These are phyloP conservation scores for Hydrozoanthus gracilis DNA, from an alignment of 92 coral and sea anemone genomes.

Conservation along the genomic window DNA sequence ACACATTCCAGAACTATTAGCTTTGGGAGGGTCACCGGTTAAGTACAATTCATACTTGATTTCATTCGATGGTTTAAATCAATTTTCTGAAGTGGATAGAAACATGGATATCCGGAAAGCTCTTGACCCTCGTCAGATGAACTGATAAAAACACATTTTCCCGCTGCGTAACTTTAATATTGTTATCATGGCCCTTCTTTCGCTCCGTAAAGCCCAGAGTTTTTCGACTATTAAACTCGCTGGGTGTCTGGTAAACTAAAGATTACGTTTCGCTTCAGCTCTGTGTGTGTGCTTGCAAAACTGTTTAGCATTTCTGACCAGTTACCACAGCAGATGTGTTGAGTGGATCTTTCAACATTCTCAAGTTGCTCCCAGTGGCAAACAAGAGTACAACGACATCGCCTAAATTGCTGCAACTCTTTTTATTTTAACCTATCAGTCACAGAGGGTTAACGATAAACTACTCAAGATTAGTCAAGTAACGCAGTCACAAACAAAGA, in stretches of 20 bases:
- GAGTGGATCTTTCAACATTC: constrained; percentile 31
- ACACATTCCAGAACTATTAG: constrained; percentile 39
- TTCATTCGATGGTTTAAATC: constrained; percentile 4
- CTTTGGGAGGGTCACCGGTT: constrained; percentile 30
- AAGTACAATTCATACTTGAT: background rate
- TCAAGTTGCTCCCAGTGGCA: background rate
- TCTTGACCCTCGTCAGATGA: constrained; percentile 31
- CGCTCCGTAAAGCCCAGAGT: constrained; percentile 4
- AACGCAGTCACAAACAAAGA: too few relatives aligned
- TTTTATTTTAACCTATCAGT: background rate
- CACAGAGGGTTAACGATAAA: too few relatives aligned
- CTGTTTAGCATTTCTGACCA: background rate
- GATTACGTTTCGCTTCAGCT: background rate
- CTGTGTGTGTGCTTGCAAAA: constrained; percentile 13
- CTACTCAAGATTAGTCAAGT: too few relatives aligned
- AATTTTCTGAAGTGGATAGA: constrained; percentile 41
- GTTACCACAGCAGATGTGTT: background rate
- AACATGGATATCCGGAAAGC: constrained; percentile 1
- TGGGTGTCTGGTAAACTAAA: background rate
- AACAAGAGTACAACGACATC: constrained; percentile 20
- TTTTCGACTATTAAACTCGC: constrained; percentile 9
- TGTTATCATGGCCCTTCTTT: background rate
- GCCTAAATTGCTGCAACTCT: background rate
- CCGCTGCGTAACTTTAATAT: background rate
- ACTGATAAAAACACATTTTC: constrained; percentile 6